Evolutionary conservation across 2,113 vertebrate species (phyloP).

Genomic region (Centropus bengalensis): DNA sequence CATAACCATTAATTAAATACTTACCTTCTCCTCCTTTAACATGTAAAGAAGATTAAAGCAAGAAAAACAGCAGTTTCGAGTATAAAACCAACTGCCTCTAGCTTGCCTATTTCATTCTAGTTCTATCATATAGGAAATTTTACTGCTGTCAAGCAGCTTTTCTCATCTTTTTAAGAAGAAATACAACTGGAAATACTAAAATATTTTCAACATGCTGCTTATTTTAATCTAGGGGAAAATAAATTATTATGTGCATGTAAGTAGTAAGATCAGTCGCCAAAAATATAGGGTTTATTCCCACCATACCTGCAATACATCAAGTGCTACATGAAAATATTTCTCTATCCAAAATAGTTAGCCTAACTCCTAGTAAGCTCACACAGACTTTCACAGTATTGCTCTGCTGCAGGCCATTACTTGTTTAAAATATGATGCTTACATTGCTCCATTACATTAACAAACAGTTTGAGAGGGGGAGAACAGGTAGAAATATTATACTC

Average conservation of each 20-base stretch:
- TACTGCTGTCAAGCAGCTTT: conserved; percentile 20
- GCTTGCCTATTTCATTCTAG: background rate
- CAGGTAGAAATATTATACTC: background rate
- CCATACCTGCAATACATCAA: conserved; percentile 8
- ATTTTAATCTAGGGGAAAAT: conserved; percentile 44
- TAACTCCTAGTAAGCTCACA: background rate
- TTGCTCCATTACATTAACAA: conserved; percentile 3
- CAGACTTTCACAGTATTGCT: background rate
- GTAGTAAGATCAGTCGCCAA: background rate
- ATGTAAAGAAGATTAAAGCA: background rate
- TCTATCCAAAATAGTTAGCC: conserved; percentile 34
- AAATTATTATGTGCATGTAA: background rate
- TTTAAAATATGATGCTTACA: background rate
- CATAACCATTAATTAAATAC: conserved; percentile 10
- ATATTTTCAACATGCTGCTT: conserved; percentile 18
- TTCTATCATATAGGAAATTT: background rate
- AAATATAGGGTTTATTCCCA: conserved; percentile 30
- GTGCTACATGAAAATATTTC: background rate
- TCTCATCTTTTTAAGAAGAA: background rate
- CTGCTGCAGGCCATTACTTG: background rate
- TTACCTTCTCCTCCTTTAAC: background rate
- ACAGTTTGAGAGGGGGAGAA: background rate
- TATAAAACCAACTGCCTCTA: background rate
- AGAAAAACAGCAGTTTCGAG: background rate
- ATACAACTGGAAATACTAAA: conserved; percentile 42